These are phyloP conservation scores for Chrysomallon squamiferum DNA, from an alignment of 1,140 invertebrate genomes.

Conservation along the genomic window DNA sequence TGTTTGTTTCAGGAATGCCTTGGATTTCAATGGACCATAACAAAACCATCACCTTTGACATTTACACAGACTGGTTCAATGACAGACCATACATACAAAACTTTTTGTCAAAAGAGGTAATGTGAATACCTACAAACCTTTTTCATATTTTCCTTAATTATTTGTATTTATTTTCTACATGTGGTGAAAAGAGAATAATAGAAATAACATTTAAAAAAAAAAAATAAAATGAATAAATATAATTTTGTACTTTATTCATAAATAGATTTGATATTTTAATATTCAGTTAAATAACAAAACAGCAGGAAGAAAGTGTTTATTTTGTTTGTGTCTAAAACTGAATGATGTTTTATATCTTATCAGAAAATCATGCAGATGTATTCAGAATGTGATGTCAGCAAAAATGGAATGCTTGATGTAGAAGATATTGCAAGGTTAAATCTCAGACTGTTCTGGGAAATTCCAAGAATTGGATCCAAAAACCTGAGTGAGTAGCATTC, in stretches of 20 bases:
- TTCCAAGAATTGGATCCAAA: constrained; percentile 44
- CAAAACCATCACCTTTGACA: constrained; percentile 30
- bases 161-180: too few species aligned
- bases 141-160: too few species aligned
- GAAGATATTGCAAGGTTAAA: constrained; percentile 46
- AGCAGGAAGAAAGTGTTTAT: too few species aligned
- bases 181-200: too few species aligned
- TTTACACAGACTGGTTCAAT: constrained; percentile 29
- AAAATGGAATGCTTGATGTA: constrained; percentile 40
- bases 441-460: constrained; percentile 37
- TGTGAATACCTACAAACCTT: neutral
- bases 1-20: constrained; percentile 39
- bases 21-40: constrained; percentile 36
- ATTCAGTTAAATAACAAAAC: too few species aligned
- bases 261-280: too few species aligned
- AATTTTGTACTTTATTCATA: too few species aligned
- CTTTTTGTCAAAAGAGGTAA: constrained; percentile 31
- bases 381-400: constrained; percentile 38
- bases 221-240: too few species aligned
- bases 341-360: constrained; percentile 2
- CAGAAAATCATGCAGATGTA: constrained; percentile 39
- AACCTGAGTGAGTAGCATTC: constrained; percentile 35
- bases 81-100: constrained; percentile 27
- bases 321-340: too few species aligned
- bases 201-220: too few species aligned